Evolutionary conservation across 2,888 invertebrate species (phyloP), one percentile per base, ranked within the genome.

Genomic region (Lycophotia porphyrea): DNA sequence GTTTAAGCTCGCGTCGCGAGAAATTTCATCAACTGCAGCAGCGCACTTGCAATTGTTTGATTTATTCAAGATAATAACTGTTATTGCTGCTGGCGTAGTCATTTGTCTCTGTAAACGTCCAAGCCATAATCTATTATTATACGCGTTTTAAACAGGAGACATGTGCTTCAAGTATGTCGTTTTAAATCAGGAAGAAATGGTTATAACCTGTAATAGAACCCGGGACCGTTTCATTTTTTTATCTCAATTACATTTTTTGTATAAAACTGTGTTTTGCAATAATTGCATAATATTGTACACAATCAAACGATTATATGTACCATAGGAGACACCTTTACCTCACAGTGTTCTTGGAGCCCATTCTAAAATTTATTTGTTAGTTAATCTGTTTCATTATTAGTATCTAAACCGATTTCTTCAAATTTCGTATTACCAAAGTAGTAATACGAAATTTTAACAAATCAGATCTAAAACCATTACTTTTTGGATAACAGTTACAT

Each of bases 1-100:
- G 84, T 77, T 71, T 65, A 69, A 27, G 76, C 85, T 82, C 47
- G 82, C 84, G 88, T 74, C 44, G 76, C n/a, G 52, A 11, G 49
- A 52, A 11, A 52, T 52, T 52, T 52, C 42, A 65, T 77, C 60
- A 39, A 64, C 71, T 85, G 91, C 91, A 89, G 82, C 82, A 90
- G 92, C 89, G 92, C 92, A 80, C 52, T 61, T 78, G 88, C 88
- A 82, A 88, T 64, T 80, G 74, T 74, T 52, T 71, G 58, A 52
- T 21, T 39, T 49, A 60, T 52, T 36, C 13, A 42, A 24, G 5
- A 44, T 34, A 36, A 21, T 75, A 27, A 27, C 42, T 49, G 8
- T 39, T 24, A 42, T 47, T 63, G 69, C n/a, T 68, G 65, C 84
- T 87, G 67, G 91, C 89, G 89, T 52, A 64, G 15, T 47, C 15